phyloP scores from a whole-genome alignment of 1,140 invertebrate genomes.

The Drosophila asahinai region DNA sequence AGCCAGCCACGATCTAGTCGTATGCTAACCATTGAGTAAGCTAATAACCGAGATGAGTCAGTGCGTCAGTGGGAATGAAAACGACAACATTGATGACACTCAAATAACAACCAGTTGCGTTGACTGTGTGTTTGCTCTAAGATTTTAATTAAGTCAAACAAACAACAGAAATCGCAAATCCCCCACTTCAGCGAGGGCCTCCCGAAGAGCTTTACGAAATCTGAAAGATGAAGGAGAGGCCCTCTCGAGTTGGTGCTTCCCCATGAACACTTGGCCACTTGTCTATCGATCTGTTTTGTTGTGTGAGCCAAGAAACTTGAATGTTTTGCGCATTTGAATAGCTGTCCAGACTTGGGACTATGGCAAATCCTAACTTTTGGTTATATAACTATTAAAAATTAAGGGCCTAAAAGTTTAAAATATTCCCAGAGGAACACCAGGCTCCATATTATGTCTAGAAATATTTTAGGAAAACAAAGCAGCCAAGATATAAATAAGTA shows the following conservation, averaged over 20 bases:
- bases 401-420: neutral
- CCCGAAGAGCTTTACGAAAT: conserved; percentile 24
- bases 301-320: conserved; percentile 42
- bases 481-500: neutral
- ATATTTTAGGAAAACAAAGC: no score
- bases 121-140: conserved; percentile 24
- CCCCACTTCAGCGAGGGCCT: neutral
- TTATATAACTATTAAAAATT: neutral
- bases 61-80: conserved; percentile 16
- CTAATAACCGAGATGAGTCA: conserved; percentile 35
- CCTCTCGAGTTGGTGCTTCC: conserved; percentile 35
- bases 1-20: neutral
- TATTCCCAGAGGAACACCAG: neutral
- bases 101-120: conserved; percentile 52
- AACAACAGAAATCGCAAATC: conserved; percentile 16
- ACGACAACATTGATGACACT: conserved; percentile 29
- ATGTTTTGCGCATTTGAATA: conserved; percentile 58
- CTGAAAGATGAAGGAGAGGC: conserved; percentile 37
- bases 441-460: neutral
- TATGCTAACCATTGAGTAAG: conserved; percentile 15
- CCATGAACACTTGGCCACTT: conserved; percentile 48
- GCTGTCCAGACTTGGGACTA: conserved; percentile 5
- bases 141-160: conserved; percentile 53
- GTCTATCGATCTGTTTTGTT: conserved; percentile 53
- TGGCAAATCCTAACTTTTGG: neutral